Conservation (phyloP, 2,113 vertebrate species). For the Herpetotheres cachinnans region DNA sequence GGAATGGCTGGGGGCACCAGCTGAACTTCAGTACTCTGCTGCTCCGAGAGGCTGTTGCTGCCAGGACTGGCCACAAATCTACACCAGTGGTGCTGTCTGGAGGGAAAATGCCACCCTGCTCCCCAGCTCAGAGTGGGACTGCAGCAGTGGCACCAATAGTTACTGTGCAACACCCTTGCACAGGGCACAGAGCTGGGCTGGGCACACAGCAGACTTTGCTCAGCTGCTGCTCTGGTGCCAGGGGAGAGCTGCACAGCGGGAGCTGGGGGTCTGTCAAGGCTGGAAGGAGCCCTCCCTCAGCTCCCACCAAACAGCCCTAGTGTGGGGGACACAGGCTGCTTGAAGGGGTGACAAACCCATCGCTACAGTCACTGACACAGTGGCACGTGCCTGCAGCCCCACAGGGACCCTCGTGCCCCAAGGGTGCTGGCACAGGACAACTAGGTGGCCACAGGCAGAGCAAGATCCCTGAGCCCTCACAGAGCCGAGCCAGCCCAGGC, state of each 20-base stretch:
- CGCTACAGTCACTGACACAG: accelerated
- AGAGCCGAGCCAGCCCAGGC: neutral
- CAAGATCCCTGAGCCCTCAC: neutral
- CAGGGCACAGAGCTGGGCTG: neutral
- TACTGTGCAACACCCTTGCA: neutral
- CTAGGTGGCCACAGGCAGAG: neutral
- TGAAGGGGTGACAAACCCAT: neutral
- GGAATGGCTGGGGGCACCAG: neutral
- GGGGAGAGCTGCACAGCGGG: neutral
- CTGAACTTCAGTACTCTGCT: neutral
- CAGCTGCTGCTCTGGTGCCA: neutral
- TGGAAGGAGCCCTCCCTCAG: neutral
- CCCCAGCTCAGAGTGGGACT: neutral
- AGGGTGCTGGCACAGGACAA: neutral
- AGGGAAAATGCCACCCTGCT: neutral
- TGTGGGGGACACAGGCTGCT: accelerated
- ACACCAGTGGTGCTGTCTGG: accelerated
- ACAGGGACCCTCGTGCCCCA: neutral
- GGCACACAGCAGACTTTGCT: neutral
- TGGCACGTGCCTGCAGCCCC: accelerated
- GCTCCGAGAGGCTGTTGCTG: neutral
- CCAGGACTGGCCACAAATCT: neutral
- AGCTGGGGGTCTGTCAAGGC: neutral
- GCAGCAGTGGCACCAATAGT: neutral
- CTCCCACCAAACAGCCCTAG: neutral